phyloP scores from a whole-genome alignment of 2,797 vertebrate genomes.

The Myripristis murdjan region DNA sequence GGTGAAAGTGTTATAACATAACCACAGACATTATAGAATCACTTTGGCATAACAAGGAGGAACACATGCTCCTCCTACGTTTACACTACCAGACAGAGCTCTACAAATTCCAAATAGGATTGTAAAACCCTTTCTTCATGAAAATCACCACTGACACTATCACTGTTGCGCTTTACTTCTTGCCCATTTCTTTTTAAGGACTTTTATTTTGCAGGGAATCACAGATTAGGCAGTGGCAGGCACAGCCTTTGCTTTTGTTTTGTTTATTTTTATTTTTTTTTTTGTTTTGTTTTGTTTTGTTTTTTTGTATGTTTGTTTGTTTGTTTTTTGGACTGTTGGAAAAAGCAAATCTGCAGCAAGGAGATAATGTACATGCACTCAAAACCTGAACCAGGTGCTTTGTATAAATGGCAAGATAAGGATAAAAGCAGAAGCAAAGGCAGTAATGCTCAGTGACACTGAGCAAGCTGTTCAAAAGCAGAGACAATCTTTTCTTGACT shows the following conservation, averaged over 20 bases:
- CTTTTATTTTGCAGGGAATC: neutral
- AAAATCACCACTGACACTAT: slow-evolving; percentile 11
- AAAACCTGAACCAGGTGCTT: neutral
- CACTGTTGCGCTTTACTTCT: neutral
- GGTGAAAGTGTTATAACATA: slow-evolving; percentile 28
- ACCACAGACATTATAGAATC: slow-evolving; percentile 33
- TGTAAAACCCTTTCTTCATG: slow-evolving; percentile 9
- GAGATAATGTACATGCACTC: slow-evolving; percentile 1
- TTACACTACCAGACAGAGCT: slow-evolving; percentile 29
- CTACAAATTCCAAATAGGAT: slow-evolving; percentile 30
- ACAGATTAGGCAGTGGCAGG: neutral
- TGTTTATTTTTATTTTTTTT: too few species aligned
- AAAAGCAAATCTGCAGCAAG: neutral
- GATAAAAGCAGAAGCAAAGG: neutral
- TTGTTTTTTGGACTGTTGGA: slow-evolving; percentile 2
- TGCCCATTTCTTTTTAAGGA: neutral
- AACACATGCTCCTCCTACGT: slow-evolving; percentile 45
- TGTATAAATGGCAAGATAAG: neutral
- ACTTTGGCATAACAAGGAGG: slow-evolving; percentile 19
- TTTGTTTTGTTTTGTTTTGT: too few species aligned
- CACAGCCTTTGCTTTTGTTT: slow-evolving; percentile 11
- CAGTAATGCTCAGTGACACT: neutral
- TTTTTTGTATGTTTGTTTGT: too few species aligned
- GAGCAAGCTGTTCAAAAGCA: neutral
- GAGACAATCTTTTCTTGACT: neutral